phyloP scores from a whole-genome alignment of 2,797 vertebrate species.

The Oceanodroma leucorhoa region DNA sequence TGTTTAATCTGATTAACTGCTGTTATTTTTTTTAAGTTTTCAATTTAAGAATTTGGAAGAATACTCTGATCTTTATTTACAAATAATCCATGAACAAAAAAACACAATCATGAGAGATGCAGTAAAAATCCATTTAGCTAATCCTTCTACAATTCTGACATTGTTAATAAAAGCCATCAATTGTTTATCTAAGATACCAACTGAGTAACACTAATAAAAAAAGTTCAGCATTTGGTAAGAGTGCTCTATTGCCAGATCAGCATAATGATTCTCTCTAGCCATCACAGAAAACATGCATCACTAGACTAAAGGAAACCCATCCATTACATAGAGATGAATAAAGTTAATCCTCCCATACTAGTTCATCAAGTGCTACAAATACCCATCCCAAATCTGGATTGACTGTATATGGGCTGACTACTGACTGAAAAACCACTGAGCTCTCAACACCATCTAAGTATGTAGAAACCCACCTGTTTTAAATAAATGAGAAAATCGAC shows the following conservation, averaged over 20 bases:
- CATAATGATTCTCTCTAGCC: background rate
- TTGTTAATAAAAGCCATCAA: slow-evolving; percentile 23
- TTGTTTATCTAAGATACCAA: background rate
- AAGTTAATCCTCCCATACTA: slow-evolving; percentile 34
- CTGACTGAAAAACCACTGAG: background rate
- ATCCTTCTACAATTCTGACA: background rate
- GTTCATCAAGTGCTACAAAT: slow-evolving; percentile 41
- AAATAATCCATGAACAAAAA: background rate
- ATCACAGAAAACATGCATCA: slow-evolving; percentile 19
- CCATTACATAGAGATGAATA: background rate
- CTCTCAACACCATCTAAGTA: background rate
- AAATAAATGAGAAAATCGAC: background rate
- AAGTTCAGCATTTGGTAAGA: slow-evolving; percentile 23
- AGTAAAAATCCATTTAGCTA: slow-evolving; percentile 18
- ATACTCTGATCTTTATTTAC: background rate
- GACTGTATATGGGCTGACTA: background rate
- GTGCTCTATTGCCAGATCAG: background rate
- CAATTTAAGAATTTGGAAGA: background rate
- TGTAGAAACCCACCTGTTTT: background rate
- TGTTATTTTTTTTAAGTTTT: background rate
- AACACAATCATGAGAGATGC: background rate
- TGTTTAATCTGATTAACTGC: background rate
- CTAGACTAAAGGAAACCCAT: background rate
- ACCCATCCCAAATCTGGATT: background rate
- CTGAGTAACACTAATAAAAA: background rate